Evolutionary conservation across 2,113 vertebrate genomes (phyloP).

Genomic region (Hyperopisus bebe): DNA sequence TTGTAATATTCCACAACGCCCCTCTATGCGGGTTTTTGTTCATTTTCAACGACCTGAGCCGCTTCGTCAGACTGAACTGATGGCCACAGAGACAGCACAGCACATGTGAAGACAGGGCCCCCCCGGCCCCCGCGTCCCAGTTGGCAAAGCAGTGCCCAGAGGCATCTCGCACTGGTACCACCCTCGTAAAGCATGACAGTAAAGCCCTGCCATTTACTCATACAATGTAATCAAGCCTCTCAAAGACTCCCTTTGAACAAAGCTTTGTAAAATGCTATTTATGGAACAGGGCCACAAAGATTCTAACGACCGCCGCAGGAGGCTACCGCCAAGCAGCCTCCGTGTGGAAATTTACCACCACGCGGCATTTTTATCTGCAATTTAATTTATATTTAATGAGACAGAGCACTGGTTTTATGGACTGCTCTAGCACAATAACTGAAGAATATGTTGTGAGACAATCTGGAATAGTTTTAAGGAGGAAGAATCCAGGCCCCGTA

Average conservation of each 20-base stretch:
- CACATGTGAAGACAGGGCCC: background rate
- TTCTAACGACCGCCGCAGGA: conserved; percentile 19
- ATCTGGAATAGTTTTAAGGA: background rate
- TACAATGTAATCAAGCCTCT: conserved; percentile 34
- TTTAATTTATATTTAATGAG: background rate
- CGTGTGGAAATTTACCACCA: too few species aligned
- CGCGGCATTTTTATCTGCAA: background rate
- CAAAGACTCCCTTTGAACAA: conserved; percentile 28
- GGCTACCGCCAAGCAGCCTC: background rate
- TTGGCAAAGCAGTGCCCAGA: conserved; percentile 24
- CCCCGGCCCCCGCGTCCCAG: conserved; percentile 14
- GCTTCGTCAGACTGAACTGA: background rate
- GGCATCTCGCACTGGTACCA: conserved; percentile 31
- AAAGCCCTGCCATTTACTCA: conserved; percentile 32
- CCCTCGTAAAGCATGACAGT: conserved; percentile 34
- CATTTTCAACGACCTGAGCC: background rate
- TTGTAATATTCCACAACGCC: background rate
- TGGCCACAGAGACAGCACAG: background rate
- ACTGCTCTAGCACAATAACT: background rate
- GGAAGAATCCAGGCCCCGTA: background rate
- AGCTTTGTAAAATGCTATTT: conserved; percentile 20
- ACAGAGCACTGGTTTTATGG: background rate
- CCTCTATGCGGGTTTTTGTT: background rate
- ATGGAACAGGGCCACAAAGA: conserved; percentile 26
- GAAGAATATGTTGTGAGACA: background rate